Evolutionary conservation across 2,888 invertebrate genomes (phyloP), one percentile per base, ranked within the genome.

Genomic region (Polydrusus cervinus): DNA sequence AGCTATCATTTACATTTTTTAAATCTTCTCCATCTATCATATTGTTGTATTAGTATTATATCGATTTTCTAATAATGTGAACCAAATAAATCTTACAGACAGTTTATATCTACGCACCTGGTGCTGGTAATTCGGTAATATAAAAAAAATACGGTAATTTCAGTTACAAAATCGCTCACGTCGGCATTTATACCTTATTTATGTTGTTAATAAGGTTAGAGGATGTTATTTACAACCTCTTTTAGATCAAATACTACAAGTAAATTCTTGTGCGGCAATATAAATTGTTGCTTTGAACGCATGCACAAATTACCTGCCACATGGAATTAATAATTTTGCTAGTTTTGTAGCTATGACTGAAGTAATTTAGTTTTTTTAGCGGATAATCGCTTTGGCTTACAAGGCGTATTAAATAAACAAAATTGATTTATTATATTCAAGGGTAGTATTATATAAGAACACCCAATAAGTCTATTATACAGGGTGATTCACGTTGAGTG

Each of bases 201-300:
- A 70, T 66, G 72, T 68, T 47, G 71, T 72, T 75, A 75, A 75
- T 75, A 72, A 67, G 75, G 68, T 64, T 75, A 67, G 64, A 72
- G 57, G 68, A 75, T 68, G 71, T 75, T 72, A 72, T 75, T 75
- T 71, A 67, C 72, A 62, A 47, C 68, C 43, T 65, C 68, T 74
- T 53, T 74, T 64, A 57, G 69, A 69, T 74, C 74, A 74, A 74
- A 72, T 72, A 57, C 38, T 49, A 66, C 72, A 72, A 72, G 73
- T 51, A 60, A 73, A 71, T 75, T 75, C 75, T 60, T 71, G 71
- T 70, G 60, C 60, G 71, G 75, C 71, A 66, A 74, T 60, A 74
- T 64, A 65, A 74, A 74, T 62, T 68, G 53, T 64, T 61, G 49
- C 60, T 65, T 45, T 43, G 43, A 43, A 65, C 40, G 60, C 67